Evolutionary conservation across 2,113 vertebrate genomes (phyloP).

Genomic region (Cyanocitta stelleri): DNA sequence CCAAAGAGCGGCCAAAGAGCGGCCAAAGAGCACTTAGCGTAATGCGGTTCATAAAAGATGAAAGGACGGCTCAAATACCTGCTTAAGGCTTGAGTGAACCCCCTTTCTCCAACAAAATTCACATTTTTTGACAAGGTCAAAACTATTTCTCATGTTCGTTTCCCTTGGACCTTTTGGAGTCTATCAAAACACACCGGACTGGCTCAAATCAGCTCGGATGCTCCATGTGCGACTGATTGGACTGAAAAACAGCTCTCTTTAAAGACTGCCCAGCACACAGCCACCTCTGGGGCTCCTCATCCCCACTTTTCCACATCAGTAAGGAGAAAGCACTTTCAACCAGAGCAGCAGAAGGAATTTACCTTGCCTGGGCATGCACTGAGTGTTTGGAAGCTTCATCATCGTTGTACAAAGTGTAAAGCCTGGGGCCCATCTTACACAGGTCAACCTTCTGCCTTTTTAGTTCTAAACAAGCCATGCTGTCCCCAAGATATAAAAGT

Average conservation of each 20-base stretch:
- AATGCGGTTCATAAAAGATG: neutral
- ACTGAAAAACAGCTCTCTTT: neutral
- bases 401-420: accelerated
- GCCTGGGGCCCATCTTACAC: neutral
- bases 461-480: neutral
- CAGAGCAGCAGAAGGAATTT: neutral
- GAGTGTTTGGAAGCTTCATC: neutral
- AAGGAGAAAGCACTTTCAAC: neutral
- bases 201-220: neutral
- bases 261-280: neutral
- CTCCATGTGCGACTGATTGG: accelerated
- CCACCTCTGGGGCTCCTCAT: neutral
- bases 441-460: neutral
- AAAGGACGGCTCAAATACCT: neutral
- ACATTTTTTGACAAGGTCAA: neutral
- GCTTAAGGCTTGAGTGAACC: neutral
- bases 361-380: neutral
- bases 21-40: neutral
- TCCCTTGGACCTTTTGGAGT: neutral
- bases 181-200: neutral
- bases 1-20: constrained; percentile 15
- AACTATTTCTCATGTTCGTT: neutral
- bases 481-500: neutral
- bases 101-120: neutral
- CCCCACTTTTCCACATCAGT: too few relatives aligned